phyloP scores from a whole-genome alignment of 2,113 vertebrate genomes.

The Bothrops jararaca region DNA sequence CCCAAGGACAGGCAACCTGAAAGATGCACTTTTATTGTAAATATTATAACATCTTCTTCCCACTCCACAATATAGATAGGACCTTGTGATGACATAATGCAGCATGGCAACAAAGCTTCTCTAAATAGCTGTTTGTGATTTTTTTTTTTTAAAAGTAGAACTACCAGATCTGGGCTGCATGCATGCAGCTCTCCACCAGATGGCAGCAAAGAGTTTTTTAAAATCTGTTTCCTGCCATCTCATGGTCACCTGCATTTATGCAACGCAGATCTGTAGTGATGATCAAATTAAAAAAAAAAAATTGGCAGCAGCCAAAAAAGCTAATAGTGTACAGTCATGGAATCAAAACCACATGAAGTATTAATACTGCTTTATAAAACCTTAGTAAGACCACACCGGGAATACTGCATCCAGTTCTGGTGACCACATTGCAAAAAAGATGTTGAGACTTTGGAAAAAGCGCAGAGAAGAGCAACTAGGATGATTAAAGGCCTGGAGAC shows the following conservation, averaged over 20 bases:
- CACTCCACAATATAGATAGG: not conserved
- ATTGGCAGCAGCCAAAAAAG: not conserved
- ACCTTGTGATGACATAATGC: not conserved
- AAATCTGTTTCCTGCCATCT: not conserved
- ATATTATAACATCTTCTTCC: not conserved
- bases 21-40: not conserved
- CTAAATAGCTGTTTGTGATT: not conserved
- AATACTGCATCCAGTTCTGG: not conserved
- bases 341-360: not conserved
- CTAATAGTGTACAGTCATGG: not conserved
- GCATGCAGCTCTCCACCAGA: not conserved
- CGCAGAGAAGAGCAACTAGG: not conserved
- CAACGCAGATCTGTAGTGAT: not conserved
- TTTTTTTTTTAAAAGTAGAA: not conserved
- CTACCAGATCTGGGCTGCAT: not conserved
- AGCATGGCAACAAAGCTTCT: not conserved
- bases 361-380: no score
- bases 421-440: not conserved
- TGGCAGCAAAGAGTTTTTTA: not conserved
- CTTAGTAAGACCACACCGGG: no score
- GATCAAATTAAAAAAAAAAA: not conserved
- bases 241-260: not conserved
- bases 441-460: not conserved
- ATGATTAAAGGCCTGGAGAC: not conserved
- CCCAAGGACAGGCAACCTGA: not conserved